Evolutionary conservation across 2,888 invertebrate genomes (phyloP).

Genomic region (Pristionchus maxplancki): DNA sequence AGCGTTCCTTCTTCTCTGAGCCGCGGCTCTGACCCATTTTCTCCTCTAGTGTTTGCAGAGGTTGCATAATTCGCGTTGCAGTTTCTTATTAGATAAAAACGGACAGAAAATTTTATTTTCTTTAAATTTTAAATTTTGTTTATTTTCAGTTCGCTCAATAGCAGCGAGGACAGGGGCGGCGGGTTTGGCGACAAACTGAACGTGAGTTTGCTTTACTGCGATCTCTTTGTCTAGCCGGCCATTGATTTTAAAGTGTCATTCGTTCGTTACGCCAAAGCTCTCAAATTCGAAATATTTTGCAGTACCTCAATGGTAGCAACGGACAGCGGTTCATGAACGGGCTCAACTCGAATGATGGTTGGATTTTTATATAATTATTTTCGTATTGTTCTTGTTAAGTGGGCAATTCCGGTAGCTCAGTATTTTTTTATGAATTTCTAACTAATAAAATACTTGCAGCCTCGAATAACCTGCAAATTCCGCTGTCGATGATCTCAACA

Average conservation of each 20-base stretch:
- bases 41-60: neutral
- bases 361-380: neutral
- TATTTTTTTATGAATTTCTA: too few relatives aligned
- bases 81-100: neutral
- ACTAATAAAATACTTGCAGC: neutral
- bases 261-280: neutral
- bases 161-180: conserved; percentile 13
- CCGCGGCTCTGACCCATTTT: conserved; percentile 21
- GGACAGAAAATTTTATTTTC: neutral
- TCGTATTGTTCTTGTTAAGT: too few relatives aligned
- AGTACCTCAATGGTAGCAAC: conserved; percentile 21
- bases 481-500: conserved; percentile 20
- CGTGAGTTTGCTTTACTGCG: neutral
- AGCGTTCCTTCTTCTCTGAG: neutral
- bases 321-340: conserved; percentile 31
- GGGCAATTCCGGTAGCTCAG: too few relatives aligned
- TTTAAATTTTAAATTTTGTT: neutral
- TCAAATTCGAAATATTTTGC: neutral
- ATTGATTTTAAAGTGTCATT: neutral
- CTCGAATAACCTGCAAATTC: conserved; percentile 39
- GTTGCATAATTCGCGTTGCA: neutral
- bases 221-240: neutral
- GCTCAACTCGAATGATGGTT: conserved; percentile 17
- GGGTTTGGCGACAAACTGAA: conserved; percentile 36
- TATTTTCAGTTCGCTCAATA: conserved; percentile 19